Evolutionary conservation across 64 coral and sea anemone genomes (phyloP).

Genomic region (Montipora capricornis): DNA sequence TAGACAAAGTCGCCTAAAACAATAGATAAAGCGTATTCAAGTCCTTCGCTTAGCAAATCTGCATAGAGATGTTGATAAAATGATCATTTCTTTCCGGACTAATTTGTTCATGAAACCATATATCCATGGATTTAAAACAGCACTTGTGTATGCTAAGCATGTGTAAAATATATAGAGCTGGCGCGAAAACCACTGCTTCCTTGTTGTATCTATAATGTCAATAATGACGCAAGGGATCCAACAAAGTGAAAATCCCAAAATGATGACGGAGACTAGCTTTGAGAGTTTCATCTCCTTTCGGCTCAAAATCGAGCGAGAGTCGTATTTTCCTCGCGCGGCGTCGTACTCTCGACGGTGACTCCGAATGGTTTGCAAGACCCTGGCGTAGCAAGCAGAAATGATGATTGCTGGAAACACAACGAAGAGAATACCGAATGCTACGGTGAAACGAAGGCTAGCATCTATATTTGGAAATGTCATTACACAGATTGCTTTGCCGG

Average conservation of each 20-base stretch:
- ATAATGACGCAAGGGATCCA: slow-evolving; percentile 85
- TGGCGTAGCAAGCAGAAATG: slow-evolving; percentile 73
- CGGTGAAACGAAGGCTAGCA: slow-evolving; percentile 59
- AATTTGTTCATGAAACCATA: slow-evolving; percentile 92
- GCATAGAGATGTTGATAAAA: slow-evolving; percentile 13
- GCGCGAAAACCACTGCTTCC: slow-evolving; percentile 64
- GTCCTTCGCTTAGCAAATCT: background rate
- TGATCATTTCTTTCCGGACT: slow-evolving; percentile 72
- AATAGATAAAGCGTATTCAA: background rate
- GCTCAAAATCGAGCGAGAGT: slow-evolving; percentile 73
- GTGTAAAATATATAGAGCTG: slow-evolving; percentile 82
- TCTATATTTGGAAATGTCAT: slow-evolving; percentile 37
- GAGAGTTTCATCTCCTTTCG: slow-evolving; percentile 86
- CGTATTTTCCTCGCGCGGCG: slow-evolving; percentile 46
- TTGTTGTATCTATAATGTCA: slow-evolving; percentile 66
- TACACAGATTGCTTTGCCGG: slow-evolving; percentile 89
- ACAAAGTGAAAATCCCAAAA: slow-evolving; percentile 80
- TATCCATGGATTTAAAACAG: slow-evolving; percentile 82
- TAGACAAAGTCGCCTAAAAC: background rate
- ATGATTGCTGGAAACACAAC: slow-evolving; percentile 61
- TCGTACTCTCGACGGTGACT: slow-evolving; percentile 70
- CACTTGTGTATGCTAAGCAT: slow-evolving; percentile 69
- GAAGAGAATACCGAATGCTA: slow-evolving; percentile 62
- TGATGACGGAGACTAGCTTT: slow-evolving; percentile 79
- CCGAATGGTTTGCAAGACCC: slow-evolving; percentile 78